A percentile compares a stretch with the other conserved stretches of the same genome.
phyloP scores from a whole-genome alignment of 2,113 vertebrate genomes.

The Dipodomys merriami region DNA sequence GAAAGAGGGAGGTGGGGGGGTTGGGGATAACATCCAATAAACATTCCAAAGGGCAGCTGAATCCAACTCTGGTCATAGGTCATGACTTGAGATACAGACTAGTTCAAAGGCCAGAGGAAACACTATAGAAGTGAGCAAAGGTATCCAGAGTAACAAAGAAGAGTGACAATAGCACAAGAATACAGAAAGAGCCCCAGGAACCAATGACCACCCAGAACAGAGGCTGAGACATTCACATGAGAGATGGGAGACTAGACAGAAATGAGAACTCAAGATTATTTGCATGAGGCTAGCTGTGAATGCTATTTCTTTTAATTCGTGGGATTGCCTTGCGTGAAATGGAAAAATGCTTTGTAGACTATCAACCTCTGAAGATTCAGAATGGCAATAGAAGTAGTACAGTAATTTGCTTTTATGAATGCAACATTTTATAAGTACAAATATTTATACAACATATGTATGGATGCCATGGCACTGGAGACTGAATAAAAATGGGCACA shows the following conservation, averaged over 20 bases:
- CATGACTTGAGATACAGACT: neutral
- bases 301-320: neutral
- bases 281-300: neutral
- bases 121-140: neutral
- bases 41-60: neutral
- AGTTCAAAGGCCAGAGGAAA: neutral
- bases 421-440: neutral
- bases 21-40: neutral
- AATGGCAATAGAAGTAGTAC: neutral
- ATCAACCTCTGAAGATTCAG: neutral
- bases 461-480: neutral
- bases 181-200: neutral
- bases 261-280: neutral
- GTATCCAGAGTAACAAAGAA: neutral
- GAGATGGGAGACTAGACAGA: neutral
- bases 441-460: neutral
- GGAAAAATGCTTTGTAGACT: neutral
- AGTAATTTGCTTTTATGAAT: neutral
- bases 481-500: neutral
- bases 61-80: neutral
- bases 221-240: neutral
- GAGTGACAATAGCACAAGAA: neutral
- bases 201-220: neutral
- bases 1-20: too few relatives aligned
- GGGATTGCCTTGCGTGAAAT: neutral